phyloP scores from a whole-genome alignment of 2,113 vertebrate species.

The Petromus typicus region DNA sequence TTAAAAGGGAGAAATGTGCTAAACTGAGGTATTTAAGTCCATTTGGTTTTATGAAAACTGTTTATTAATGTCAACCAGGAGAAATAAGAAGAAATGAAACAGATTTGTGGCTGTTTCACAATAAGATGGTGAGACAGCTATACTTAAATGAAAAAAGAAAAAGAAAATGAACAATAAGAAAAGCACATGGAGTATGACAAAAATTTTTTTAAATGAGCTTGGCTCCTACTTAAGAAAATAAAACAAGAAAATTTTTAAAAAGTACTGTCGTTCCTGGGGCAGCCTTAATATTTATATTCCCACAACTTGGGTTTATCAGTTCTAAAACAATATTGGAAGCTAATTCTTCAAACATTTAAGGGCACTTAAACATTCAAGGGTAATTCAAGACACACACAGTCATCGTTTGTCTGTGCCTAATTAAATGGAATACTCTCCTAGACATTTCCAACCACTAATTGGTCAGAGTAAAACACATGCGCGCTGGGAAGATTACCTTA shows the following conservation, averaged over 20 bases:
- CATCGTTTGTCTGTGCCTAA: constrained; percentile 33
- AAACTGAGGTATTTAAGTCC: not conserved
- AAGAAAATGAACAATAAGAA: not conserved
- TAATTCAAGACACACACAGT: not conserved
- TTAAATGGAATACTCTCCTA: constrained; percentile 62
- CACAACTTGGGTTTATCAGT: not conserved
- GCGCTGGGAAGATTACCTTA: constrained; percentile 58
- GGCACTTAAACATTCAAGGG: constrained; percentile 9
- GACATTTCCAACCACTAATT: constrained; percentile 73
- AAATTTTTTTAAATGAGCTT: not conserved
- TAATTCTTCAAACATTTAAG: constrained; percentile 23
- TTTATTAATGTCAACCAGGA: not conserved
- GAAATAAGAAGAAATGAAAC: not conserved
- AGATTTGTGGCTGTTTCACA: not conserved
- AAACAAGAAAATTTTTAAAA: not conserved
- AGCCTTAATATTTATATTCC: not conserved
- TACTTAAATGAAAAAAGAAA: not conserved
- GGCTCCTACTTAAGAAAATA: not conserved
- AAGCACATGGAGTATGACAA: not conserved
- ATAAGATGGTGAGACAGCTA: not conserved
- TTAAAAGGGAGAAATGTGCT: not conserved
- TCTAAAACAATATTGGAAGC: constrained; percentile 38
- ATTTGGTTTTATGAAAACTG: constrained; percentile 47
- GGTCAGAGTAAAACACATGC: not conserved
- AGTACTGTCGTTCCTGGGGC: not conserved